These are phyloP conservation scores for Acanthopagrus latus DNA, from an alignment of 2,797 vertebrate genomes.

Conservation along the genomic window DNA sequence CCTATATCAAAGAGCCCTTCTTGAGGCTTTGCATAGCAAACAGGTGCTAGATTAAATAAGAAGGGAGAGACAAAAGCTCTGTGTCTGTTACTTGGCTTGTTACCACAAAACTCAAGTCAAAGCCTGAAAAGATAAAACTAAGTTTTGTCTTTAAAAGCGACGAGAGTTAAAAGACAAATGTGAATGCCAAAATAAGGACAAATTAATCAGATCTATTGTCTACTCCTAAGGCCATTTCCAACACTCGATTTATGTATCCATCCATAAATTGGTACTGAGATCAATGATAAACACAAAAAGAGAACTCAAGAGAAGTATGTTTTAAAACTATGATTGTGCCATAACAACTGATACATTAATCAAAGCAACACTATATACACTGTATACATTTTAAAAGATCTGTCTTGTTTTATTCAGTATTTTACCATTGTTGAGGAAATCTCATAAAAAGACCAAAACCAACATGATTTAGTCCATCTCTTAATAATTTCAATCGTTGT, in stretches of 20 bases:
- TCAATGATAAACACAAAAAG: not conserved
- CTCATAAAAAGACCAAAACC: not conserved
- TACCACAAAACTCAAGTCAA: slow-evolving; percentile 71
- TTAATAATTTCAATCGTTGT: not conserved
- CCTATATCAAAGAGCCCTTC: slow-evolving; percentile 80
- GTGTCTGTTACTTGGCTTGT: slow-evolving; percentile 77
- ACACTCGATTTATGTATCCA: not conserved
- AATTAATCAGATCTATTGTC: slow-evolving; percentile 50
- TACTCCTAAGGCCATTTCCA: slow-evolving; percentile 27
- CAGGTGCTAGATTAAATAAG: slow-evolving; percentile 83
- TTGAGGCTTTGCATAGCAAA: slow-evolving; percentile 80
- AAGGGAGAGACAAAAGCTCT: slow-evolving; percentile 75
- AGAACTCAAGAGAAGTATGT: not conserved
- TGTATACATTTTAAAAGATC: not conserved
- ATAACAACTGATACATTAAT: not conserved
- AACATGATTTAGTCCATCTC: no score
- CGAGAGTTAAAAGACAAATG: slow-evolving; percentile 42
- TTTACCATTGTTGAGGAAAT: not conserved
- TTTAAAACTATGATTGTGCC: not conserved
- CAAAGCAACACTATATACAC: not conserved
- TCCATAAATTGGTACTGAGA: not conserved
- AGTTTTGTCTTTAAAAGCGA: slow-evolving; percentile 46
- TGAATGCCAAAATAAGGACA: slow-evolving; percentile 41
- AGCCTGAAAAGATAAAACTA: slow-evolving; percentile 65
- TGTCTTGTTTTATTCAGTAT: not conserved